Base-by-base conservation (phyloP, 1,140 invertebrate species). In the Agrilus planipennis region DNA sequence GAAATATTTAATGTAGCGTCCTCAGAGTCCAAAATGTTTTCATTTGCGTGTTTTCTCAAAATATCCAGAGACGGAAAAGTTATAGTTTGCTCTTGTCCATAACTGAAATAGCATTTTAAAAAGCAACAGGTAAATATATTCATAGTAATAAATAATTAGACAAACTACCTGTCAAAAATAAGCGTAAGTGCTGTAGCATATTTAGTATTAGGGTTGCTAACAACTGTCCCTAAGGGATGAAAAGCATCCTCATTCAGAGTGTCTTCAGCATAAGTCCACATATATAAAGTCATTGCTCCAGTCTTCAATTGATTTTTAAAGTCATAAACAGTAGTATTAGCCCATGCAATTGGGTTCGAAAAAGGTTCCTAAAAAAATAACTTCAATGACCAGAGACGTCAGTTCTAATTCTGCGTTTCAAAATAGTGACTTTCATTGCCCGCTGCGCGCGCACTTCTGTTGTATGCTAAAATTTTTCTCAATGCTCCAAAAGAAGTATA, bases 311-410 rank as follows among this genome's bases (percentile, higher is more conserved):
- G 80, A 52, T 84, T 79, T 58, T 87, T 89, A 61, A 89, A 96
- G 62, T 96, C 90, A 65, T 90, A 96, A 45, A 96, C 71, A 29
- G 91, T 88, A 1, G 89, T 84, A 60, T 95, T 96, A 0, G 86
- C 88, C 90, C 90, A 97, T 15, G 85, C 89, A 37, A 96, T 64
- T 2, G 86, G 84, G 64, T 85, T 87, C 46, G 81, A 76, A 47
- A 76, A 78, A 54, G 73, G 63, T 22, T 83, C 80, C 69, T 83
- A 22, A 17, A 34, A 6, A 6, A 25, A 25, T n/a, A n/a, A n/a
- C n/a, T n/a, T n/a, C n/a, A 27, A 27, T n/a, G n/a, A 27, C 23
- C 23, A 27, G n/a, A n/a, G n/a, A n/a, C n/a, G n/a, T n/a, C n/a
- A n/a, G n/a, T n/a, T n/a, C n/a, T n/a, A n/a, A n/a, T n/a, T n/a